Conservation (phyloP, 1,140 invertebrate genomes). For the Oryctes rhinoceros region DNA sequence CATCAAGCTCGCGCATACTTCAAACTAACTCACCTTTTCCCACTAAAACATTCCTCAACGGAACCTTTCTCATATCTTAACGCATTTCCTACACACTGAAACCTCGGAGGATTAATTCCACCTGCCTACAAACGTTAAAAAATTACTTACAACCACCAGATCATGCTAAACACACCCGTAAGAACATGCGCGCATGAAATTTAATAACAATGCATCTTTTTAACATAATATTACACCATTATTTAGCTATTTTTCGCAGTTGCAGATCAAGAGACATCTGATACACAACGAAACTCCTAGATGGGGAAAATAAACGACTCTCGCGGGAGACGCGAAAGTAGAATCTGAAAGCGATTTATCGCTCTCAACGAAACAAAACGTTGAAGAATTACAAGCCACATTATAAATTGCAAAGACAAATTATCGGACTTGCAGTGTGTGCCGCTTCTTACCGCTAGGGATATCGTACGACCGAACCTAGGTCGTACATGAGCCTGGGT, state of each 20-base stretch:
- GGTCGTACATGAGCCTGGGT: not conserved
- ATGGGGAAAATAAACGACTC: constrained; percentile 13
- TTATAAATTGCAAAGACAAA: constrained; percentile 43
- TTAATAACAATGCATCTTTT: constrained; percentile 33
- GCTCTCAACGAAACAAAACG: constrained; percentile 40
- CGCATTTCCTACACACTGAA: too few species aligned
- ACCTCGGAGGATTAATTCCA: too few species aligned
- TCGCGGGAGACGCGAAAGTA: constrained; percentile 1
- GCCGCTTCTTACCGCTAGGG: constrained; percentile 12
- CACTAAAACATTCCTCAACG: too few species aligned
- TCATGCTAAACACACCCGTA: constrained; percentile 15
- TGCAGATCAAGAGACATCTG: not conserved
- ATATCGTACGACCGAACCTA: not conserved
- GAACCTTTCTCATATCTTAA: too few species aligned
- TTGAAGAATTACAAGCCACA: constrained; percentile 39
- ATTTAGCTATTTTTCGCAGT: constrained; percentile 32
- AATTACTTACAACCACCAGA: constrained; percentile 7
- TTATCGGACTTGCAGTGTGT: constrained; percentile 7
- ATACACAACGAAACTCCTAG: not conserved
- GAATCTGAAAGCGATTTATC: constrained; percentile 32
- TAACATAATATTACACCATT: constrained; percentile 28
- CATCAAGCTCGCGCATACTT: too few species aligned
- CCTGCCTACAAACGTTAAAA: not conserved
- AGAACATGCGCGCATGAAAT: constrained; percentile 10
- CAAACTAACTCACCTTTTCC: too few species aligned